Evolutionary conservation across 2,888 invertebrate species (phyloP).

Genomic region (Carpatolechia fugitivella): DNA sequence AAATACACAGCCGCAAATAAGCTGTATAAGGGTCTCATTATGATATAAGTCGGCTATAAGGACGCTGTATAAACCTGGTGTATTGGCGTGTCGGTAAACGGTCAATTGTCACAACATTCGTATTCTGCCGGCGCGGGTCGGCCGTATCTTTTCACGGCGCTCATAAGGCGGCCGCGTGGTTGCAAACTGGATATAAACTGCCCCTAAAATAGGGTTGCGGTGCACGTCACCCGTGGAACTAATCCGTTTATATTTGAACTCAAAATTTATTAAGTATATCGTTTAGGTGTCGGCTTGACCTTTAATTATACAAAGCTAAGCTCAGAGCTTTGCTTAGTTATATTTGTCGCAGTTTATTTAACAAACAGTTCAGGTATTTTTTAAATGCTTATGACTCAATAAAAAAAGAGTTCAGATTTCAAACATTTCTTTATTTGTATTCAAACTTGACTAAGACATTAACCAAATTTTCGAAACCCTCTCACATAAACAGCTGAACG

Average conservation of each 20-base stretch:
- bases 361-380: no score
- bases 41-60: background rate
- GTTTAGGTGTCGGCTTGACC: background rate
- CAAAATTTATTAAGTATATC: background rate
- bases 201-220: constrained; percentile 26
- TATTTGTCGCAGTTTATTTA: no score
- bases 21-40: background rate
- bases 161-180: constrained; percentile 52
- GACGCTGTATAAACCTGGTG: background rate
- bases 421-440: no score
- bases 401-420: no score
- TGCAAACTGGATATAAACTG: constrained; percentile 54
- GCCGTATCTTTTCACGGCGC: constrained; percentile 69
- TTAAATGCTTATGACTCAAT: no score
- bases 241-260: background rate
- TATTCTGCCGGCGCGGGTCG: constrained; percentile 58
- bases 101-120: constrained; percentile 57
- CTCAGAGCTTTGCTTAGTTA: no score
- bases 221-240: background rate
- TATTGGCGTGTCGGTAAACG: constrained; percentile 24
- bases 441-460: no score
- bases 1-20: background rate
- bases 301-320: background rate
- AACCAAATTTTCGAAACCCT: no score
- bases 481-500: no score